Evolutionary conservation across 2,888 invertebrate genomes (phyloP).

Genomic region (Hypolimnas misippus): DNA sequence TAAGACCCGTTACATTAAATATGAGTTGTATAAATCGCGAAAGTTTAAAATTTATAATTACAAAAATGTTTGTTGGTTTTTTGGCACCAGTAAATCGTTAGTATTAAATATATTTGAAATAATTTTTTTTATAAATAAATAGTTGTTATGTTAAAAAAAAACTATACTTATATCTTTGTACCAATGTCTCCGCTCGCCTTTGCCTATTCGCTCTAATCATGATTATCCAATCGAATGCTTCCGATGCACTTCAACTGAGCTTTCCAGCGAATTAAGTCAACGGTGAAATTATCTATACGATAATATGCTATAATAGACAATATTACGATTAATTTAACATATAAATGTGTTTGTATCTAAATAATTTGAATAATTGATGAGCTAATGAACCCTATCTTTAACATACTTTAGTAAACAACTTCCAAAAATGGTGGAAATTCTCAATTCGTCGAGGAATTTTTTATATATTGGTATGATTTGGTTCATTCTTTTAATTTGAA

Average conservation of each 20-base stretch:
- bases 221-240: slow-evolving; percentile 19
- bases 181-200: not conserved
- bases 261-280: slow-evolving; percentile 17
- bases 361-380: not conserved
- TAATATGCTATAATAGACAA: not conserved
- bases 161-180: not conserved
- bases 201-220: slow-evolving; percentile 7
- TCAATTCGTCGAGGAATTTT: no score
- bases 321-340: not conserved
- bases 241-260: slow-evolving; percentile 14
- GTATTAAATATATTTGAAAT: no score
- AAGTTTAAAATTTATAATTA: no score
- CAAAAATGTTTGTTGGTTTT: no score
- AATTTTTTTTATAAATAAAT: no score
- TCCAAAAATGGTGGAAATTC: no score
- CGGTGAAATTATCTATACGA: slow-evolving; percentile 3
- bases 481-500: no score
- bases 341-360: not conserved
- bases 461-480: no score
- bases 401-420: not conserved
- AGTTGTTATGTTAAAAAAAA: not conserved
- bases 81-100: no score
- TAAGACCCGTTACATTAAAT: no score
- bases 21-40: no score
- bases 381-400: not conserved